These are phyloP conservation scores for Volucella inanis DNA, from an alignment of 2,888 invertebrate species.

Conservation along the genomic window DNA sequence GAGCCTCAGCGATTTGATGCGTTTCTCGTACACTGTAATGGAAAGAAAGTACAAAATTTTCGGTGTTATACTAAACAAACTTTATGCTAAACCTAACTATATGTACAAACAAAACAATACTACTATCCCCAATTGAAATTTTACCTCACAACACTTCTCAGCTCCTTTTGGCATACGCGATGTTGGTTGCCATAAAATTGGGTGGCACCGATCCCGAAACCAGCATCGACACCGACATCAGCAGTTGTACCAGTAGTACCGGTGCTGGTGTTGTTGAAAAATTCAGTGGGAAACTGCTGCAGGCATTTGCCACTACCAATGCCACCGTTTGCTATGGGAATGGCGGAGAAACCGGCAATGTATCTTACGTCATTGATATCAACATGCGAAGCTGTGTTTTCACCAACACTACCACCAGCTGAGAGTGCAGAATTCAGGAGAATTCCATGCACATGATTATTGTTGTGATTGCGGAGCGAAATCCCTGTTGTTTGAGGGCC, in stretches of 20 bases:
- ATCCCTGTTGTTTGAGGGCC: conserved; percentile 49
- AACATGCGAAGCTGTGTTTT: conserved; percentile 56
- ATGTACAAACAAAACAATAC: conserved; percentile 22
- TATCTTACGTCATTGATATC: conserved; percentile 71
- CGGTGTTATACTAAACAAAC: conserved; percentile 2
- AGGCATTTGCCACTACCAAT: conserved; percentile 37
- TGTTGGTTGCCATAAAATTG: conserved; percentile 55
- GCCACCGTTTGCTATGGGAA: conserved; percentile 32
- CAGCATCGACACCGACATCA: too few species aligned
- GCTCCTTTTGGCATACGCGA: conserved; percentile 76
- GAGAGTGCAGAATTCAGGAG: conserved; percentile 70
- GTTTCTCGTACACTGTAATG: conserved; percentile 93
- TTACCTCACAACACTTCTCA: conserved; percentile 79
- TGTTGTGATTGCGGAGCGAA: conserved; percentile 69
- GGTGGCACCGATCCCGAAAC: conserved; percentile 11
- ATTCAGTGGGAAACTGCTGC: conserved; percentile 67
- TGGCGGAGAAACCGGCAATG: conserved; percentile 69
- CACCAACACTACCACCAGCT: conserved; percentile 30
- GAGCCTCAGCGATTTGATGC: conserved; percentile 97
- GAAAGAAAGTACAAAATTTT: conserved; percentile 26
- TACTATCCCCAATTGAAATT: conserved; percentile 71
- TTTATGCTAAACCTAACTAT: conserved; percentile 4
- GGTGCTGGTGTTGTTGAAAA: conserved; percentile 30
- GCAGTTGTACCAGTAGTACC: too few species aligned
- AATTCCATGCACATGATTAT: conserved; percentile 72